Evolutionary conservation across 1,140 invertebrate species (phyloP).

Genomic region (Pogonomyrmex californicus): DNA sequence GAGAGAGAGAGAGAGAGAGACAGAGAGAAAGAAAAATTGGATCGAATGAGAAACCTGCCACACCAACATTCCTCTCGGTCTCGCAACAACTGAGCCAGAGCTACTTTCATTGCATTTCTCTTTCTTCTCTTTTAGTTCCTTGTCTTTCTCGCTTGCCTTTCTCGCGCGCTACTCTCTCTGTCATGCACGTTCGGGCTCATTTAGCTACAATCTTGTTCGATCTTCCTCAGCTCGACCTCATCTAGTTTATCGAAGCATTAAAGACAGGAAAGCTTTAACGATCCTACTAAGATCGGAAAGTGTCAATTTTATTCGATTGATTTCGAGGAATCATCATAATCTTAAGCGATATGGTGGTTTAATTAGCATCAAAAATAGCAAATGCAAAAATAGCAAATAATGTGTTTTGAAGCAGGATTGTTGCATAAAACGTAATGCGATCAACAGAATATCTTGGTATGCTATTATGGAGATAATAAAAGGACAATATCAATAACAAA

Average conservation of each 20-base stretch:
- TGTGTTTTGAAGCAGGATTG: not conserved
- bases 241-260: not conserved
- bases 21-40: slow-evolving; percentile 3
- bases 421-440: not conserved
- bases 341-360: slow-evolving; percentile 29
- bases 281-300: not conserved
- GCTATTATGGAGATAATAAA: not conserved
- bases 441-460: not conserved
- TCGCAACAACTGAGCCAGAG: slow-evolving; percentile 38
- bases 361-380: slow-evolving; percentile 23
- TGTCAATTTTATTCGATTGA: slow-evolving; percentile 11
- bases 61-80: slow-evolving; percentile 40
- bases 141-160: not conserved
- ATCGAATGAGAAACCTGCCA: slow-evolving; percentile 52
- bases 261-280: slow-evolving; percentile 21
- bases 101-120: slow-evolving; percentile 41
- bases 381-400: not conserved
- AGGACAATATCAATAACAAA: not conserved
- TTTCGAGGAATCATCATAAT: slow-evolving; percentile 37
- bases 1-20: slow-evolving; percentile 4
- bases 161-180: slow-evolving; percentile 30
- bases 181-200: slow-evolving; percentile 64
- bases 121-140: not conserved
- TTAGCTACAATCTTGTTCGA: slow-evolving; percentile 74
- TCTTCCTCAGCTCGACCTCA: slow-evolving; percentile 50